phyloP scores from a whole-genome alignment of 2,888 invertebrate genomes.

The Drosophila fulvimacula region DNA sequence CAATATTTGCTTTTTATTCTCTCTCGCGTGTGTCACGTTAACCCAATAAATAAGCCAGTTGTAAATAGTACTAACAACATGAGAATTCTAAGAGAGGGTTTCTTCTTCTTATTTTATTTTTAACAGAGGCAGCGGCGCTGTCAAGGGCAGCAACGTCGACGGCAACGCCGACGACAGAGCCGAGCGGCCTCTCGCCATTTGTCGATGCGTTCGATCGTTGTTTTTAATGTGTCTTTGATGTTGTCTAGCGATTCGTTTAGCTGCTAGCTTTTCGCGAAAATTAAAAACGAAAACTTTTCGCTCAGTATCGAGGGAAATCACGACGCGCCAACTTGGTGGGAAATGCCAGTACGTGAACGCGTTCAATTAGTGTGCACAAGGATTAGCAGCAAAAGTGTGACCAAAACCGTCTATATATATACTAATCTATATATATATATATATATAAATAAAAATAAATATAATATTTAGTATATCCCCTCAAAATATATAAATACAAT shows the following conservation, averaged over 20 bases:
- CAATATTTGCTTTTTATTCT: neutral
- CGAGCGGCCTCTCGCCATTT: constrained; percentile 53
- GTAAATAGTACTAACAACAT: constrained; percentile 17
- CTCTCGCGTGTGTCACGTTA: constrained; percentile 70
- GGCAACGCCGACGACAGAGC: constrained; percentile 33
- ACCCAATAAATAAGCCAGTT: constrained; percentile 73
- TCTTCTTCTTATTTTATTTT: constrained; percentile 38
- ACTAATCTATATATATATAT: constrained; percentile 19
- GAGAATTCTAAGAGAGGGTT: constrained; percentile 33
- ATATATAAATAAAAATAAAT: constrained; percentile 9
- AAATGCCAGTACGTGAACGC: constrained; percentile 61
- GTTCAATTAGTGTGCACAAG: constrained; percentile 50
- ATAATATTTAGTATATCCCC: neutral
- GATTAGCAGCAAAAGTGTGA: constrained; percentile 64
- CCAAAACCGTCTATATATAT: constrained; percentile 16
- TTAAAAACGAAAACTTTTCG: constrained; percentile 56
- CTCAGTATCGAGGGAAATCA: constrained; percentile 79
- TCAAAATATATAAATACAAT: neutral
- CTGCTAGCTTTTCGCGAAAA: constrained; percentile 55
- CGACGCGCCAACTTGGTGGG: constrained; percentile 74
- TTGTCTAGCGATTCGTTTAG: constrained; percentile 51
- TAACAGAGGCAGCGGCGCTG: constrained; percentile 43
- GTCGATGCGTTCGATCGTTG: constrained; percentile 62
- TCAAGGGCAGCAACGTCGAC: constrained; percentile 61
- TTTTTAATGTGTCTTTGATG: constrained; percentile 73